Evolutionary conservation across 1,140 invertebrate species (phyloP).

Genomic region (Lineus longissimus): DNA sequence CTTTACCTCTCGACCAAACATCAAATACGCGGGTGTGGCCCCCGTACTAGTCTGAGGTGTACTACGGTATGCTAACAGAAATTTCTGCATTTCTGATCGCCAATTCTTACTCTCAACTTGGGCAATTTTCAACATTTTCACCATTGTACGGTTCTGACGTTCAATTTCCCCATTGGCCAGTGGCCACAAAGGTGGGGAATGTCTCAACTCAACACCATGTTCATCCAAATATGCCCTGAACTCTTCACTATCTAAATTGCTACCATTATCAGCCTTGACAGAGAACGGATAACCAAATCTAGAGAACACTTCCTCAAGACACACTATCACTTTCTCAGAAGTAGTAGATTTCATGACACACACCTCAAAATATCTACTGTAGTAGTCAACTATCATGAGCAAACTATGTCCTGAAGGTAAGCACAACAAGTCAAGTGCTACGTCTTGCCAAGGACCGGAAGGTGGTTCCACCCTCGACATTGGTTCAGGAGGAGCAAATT

Average conservation of each 20-base stretch:
- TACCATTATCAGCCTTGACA: constrained; percentile 4
- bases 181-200: constrained; percentile 9
- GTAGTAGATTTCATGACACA: neutral
- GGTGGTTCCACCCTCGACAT: neutral
- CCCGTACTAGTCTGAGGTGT: constrained; percentile 13
- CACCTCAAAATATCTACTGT: constrained; percentile 3
- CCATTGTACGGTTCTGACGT: constrained; percentile 5
- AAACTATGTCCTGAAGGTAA: neutral
- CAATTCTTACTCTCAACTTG: constrained; percentile 10
- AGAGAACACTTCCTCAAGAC: neutral
- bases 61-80: constrained; percentile 12
- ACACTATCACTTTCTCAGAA: neutral
- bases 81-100: constrained; percentile 10
- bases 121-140: constrained; percentile 11
- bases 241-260: neutral
- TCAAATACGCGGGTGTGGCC: neutral
- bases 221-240: constrained; percentile 10
- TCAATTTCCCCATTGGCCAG: constrained; percentile 16
- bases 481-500: neutral
- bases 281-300: neutral
- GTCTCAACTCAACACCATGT: neutral
- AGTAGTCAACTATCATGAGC: constrained; percentile 5
- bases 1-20: constrained; percentile 8
- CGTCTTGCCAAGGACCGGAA: neutral
- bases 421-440: neutral